Evolutionary conservation across 2,797 vertebrate genomes (phyloP).

Genomic region (Pelodytes ibericus): DNA sequence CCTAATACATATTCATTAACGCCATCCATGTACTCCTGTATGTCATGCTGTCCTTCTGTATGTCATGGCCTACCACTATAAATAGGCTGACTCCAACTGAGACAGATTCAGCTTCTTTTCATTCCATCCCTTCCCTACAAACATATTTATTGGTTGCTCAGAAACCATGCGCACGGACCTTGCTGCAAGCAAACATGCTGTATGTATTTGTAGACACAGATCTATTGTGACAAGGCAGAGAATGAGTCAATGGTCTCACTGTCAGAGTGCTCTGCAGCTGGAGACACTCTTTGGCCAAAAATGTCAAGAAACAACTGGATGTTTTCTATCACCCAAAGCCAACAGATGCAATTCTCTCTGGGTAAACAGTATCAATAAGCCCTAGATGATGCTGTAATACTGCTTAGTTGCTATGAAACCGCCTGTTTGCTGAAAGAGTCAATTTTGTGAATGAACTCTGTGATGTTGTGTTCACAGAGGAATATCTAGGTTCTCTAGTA

Average conservation of each 20-base stretch:
- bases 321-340: conserved; percentile 5
- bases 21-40: conserved; percentile 28
- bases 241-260: conserved; percentile 37
- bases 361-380: conserved; percentile 7
- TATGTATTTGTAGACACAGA: conserved; percentile 22
- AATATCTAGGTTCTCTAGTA: too few relatives aligned
- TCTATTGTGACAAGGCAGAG: conserved; percentile 25
- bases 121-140: conserved; percentile 4
- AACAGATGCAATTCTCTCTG: conserved; percentile 20
- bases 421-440: conserved; percentile 17
- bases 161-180: conserved; percentile 14
- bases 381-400: conserved; percentile 3
- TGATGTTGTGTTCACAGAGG: conserved; percentile 7
- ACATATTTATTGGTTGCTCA: conserved; percentile 43
- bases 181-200: conserved; percentile 39
- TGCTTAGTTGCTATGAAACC: conserved; percentile 37
- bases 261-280: conserved; percentile 26
- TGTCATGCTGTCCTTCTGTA: conserved; percentile 19
- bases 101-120: conserved; percentile 25
- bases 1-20: conserved; percentile 36
- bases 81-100: conserved; percentile 24
- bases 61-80: conserved; percentile 6
- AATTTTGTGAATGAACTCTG: conserved; percentile 44
- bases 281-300: conserved; percentile 33
- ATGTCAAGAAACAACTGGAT: conserved; percentile 49